Evolutionary conservation across 2,113 vertebrate genomes (phyloP), one percentile per base, ranked within the genome.

Genomic region (Irena cyanogastra): DNA sequence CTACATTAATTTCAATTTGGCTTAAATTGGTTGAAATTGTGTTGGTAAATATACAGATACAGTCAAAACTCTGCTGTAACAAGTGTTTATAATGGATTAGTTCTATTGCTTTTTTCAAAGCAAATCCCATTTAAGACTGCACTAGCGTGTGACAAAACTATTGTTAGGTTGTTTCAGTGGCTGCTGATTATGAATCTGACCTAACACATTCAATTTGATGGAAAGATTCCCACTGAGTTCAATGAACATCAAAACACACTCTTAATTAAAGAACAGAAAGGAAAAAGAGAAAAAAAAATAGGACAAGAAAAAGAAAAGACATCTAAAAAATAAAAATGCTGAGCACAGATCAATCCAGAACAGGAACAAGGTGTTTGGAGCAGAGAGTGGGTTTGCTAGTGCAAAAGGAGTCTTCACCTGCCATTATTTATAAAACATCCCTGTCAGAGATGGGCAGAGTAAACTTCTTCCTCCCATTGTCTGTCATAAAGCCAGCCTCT

Each of bases 51-150:
- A 94, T 9, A 95, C 24, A 95, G 69, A 91, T 78, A 87, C 69
- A 82, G 81, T 66, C 72, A 91, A 89, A 95, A 78, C 41, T 87
- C 64, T 37, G 42, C 50, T 80, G 45, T 88, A 93, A 95, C 74
- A 85, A 94, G 81, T 93, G 91, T 91, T 89, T 14, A 82, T 79
- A 96, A 93, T 95, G 87, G 89, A 97, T 96, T 96, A 39, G 82
- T 91, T 94, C 88, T 93, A 79, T 90, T 41, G 65, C 70, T 80
- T 96, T 96, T 95, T 95, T 89, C 76, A 49, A 91, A 93, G 74
- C 63, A 95, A 94, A 97, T 91, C 91, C 75, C 45, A 90, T 95
- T 93, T 93, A 85, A 94, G 91, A 85, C 76, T 42, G 59, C 60
- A 42, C 26, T 57, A 87, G 70, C 4, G 61, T 95, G 89, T 91